Evolutionary conservation across 2,797 vertebrate genomes (phyloP).

Genomic region (Holocentrus rufus): DNA sequence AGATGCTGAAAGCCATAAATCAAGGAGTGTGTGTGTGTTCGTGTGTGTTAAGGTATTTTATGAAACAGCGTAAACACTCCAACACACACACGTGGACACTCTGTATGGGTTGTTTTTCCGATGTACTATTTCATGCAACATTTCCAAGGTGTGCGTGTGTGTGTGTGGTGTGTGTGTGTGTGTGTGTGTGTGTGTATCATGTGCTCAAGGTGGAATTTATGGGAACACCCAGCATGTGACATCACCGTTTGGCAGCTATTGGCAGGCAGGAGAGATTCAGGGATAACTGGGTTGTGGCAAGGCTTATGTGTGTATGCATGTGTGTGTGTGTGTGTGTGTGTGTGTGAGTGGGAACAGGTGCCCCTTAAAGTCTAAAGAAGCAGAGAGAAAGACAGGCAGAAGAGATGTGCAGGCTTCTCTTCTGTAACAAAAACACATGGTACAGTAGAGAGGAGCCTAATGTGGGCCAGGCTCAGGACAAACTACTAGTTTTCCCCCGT

Average conservation of each 20-base stretch:
- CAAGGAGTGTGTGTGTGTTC: slow-evolving; percentile 55
- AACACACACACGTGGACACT: slow-evolving; percentile 60
- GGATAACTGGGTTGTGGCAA: slow-evolving; percentile 54
- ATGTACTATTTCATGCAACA: slow-evolving; percentile 70
- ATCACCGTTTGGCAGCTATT: slow-evolving; percentile 80
- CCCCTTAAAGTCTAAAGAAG: slow-evolving; percentile 55
- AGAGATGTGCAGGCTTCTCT: not conserved
- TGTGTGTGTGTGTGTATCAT: slow-evolving; percentile 50
- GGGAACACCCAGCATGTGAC: slow-evolving; percentile 78
- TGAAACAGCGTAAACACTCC: slow-evolving; percentile 72
- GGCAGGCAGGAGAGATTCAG: slow-evolving; percentile 67
- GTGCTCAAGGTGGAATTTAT: slow-evolving; percentile 83
- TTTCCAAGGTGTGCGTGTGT: slow-evolving; percentile 57
- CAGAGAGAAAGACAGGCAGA: slow-evolving; percentile 2
- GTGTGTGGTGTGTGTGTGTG: slow-evolving; percentile 26
- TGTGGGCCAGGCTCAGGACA: too few species aligned
- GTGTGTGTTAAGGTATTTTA: slow-evolving; percentile 65
- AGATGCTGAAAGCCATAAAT: slow-evolving; percentile 77
- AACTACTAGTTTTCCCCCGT: too few species aligned
- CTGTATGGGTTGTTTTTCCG: slow-evolving; percentile 71
- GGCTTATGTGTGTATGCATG: slow-evolving; percentile 31
- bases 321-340: slow-evolving; percentile 53
- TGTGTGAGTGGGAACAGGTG: slow-evolving; percentile 72
- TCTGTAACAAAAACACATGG: not conserved
- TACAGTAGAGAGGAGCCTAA: not conserved